Conservation (phyloP, 2,113 vertebrate genomes). For the Plotosus lineatus region DNA sequence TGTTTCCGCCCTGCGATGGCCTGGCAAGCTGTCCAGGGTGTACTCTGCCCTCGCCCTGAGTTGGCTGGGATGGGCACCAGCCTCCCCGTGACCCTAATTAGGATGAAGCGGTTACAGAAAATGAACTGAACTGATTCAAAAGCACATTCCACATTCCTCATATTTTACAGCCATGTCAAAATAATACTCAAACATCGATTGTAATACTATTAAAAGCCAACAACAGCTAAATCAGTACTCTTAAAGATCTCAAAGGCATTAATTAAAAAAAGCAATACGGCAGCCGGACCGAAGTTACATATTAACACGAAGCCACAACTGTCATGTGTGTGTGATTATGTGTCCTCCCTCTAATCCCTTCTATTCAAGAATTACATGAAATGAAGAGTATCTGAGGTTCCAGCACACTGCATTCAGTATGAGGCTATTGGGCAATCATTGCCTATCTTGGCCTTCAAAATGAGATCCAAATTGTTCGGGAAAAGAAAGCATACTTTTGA, state of each 20-base stretch:
- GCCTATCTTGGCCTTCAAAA: conserved; percentile 68
- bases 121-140: too few relatives aligned
- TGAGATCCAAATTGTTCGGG: conserved; percentile 71
- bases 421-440: conserved; percentile 69
- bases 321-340: conserved; percentile 15
- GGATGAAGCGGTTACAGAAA: too few relatives aligned
- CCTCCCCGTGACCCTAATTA: too few relatives aligned
- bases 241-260: neutral
- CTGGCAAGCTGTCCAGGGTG: too few relatives aligned
- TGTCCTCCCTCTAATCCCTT: neutral
- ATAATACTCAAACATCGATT: neutral
- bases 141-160: neutral
- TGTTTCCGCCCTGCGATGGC: too few relatives aligned
- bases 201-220: neutral
- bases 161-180: neutral
- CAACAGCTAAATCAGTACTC: neutral
- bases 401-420: conserved; percentile 66
- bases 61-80: too few relatives aligned
- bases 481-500: conserved; percentile 69
- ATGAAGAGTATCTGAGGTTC: conserved; percentile 64
- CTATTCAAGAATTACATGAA: conserved; percentile 41
- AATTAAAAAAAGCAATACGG: neutral
- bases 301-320: neutral
- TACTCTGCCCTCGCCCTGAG: too few relatives aligned
- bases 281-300: neutral